Base-by-base conservation (phyloP, 2,888 invertebrate species). In the Phania funesta region DNA sequence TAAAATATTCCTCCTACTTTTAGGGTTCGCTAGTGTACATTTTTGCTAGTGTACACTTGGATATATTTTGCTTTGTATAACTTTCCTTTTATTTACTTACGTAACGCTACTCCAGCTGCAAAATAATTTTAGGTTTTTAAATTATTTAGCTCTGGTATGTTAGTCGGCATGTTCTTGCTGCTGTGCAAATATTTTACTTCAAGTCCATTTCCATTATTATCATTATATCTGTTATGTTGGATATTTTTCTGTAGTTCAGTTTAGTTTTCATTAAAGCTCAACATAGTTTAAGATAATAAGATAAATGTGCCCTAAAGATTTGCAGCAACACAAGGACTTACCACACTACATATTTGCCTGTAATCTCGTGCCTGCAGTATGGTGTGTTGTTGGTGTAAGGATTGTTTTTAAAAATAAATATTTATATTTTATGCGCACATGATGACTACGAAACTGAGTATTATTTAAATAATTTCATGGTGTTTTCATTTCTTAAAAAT, bases 281-380 rank as follows among this genome's bases (percentile, higher is more conserved):
- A 64, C 71, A 62, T 52, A 62, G 77, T 65, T 79, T 67, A 65
- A 79, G 78, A 79, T 82, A 82, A 82, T 78, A 82, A 82, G 78
- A 82, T 82, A 82, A 82, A 82, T 82, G 74, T 82, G 78, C 78
- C 78, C 82, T 78, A 38, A 75, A 78, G 82, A 82, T 70, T 82
- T 52, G 44, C 65, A 65, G 20, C 78, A 74, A 29, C 67, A 77
- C 32, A 64, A 65, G 65, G 58, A 79, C 56, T 58, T 56, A 18
- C 48, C 56, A 64, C 41, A 65, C 56, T 64, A n/a, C n/a, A n/a
- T n/a, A 64, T 70, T 62, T 52, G 50, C 52, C 2, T 58, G 50
- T 24, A 9, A 24, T 54, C 16, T 64, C 38, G 13, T 44, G 32
- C n/a, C 32, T 48, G 24, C 13, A 58, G 38, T 58, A 5, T 22